phyloP scores from a whole-genome alignment of 2,888 invertebrate species.

The Theretra japonica region DNA sequence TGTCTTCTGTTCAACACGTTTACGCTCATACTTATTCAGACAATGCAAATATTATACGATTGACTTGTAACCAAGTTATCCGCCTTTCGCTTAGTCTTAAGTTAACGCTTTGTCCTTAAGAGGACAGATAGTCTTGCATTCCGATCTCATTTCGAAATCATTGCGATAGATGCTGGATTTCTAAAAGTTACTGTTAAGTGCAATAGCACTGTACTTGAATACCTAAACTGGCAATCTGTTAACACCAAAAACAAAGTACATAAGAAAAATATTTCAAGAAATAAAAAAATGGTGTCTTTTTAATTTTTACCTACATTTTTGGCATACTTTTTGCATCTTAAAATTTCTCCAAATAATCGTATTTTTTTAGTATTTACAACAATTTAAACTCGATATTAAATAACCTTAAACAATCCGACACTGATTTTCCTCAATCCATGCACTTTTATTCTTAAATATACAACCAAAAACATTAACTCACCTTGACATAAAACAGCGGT shows the following conservation, averaged over 20 bases:
- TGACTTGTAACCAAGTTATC: slow-evolving; percentile 11
- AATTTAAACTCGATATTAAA: no score
- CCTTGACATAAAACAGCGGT: slow-evolving; percentile 76
- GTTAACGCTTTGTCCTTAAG: slow-evolving; percentile 5
- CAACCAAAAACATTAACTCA: slow-evolving; percentile 47
- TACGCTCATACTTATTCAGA: neutral
- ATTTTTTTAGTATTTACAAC: no score
- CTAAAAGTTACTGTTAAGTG: neutral
- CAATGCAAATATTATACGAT: neutral
- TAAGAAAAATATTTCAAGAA: no score
- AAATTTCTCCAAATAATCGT: no score
- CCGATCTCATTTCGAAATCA: slow-evolving; percentile 2
- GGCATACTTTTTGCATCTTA: no score
- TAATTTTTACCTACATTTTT: no score
- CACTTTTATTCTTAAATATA: neutral
- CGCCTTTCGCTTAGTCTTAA: slow-evolving; percentile 9
- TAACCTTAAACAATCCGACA: no score
- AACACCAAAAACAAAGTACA: no score
- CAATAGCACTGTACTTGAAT: neutral
- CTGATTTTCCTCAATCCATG: neutral
- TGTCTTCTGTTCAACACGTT: slow-evolving; percentile 52
- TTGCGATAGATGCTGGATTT: neutral
- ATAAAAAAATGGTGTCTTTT: no score
- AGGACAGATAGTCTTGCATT: slow-evolving; percentile 10
- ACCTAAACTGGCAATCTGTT: no score